Percentiles rank a stretch among this genome's conserved stretches.
phyloP scores from a whole-genome alignment of 2,113 vertebrate genomes.

The Tinamus guttatus region DNA sequence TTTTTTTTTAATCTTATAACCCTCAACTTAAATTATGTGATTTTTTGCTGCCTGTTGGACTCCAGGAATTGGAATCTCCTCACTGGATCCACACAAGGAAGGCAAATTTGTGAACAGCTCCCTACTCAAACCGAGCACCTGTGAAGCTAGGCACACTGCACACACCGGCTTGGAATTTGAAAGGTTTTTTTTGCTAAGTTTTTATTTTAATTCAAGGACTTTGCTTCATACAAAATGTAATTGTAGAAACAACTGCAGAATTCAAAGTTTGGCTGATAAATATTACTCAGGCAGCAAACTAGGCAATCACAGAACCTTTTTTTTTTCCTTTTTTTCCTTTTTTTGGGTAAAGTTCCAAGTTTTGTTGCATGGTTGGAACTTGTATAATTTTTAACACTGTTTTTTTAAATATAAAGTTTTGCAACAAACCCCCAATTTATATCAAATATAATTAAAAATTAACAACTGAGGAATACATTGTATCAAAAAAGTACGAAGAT shows the following conservation, averaged over 20 bases:
- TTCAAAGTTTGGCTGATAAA: conserved; percentile 92
- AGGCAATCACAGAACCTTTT: conserved; percentile 82
- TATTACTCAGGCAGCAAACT: conserved; percentile 90
- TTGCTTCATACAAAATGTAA: conserved; percentile 98
- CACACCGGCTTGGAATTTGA: conserved; percentile 24
- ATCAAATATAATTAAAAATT: conserved; percentile 97
- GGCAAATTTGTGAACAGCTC: neutral
- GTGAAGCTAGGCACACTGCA: conserved; percentile 28
- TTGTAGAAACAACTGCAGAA: conserved; percentile 97
- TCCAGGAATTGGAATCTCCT: neutral
- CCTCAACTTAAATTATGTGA: accelerated
- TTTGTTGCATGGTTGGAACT: conserved; percentile 80
- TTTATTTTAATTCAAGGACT: conserved; percentile 95
- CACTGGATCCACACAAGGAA: neutral
- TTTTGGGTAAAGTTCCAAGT: conserved; percentile 76
- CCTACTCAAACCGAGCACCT: neutral
- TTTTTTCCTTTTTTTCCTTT: neutral
- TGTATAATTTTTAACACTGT: conserved; percentile 72
- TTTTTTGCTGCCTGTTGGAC: conserved; percentile 17
- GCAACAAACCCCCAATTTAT: conserved; percentile 91
- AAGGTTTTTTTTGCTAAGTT: conserved; percentile 75
- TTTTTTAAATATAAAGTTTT: conserved; percentile 87
- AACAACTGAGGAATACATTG: conserved; percentile 89
- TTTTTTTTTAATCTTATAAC: neutral
- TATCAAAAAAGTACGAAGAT: conserved; percentile 96